phyloP scores from a whole-genome alignment of 2,113 vertebrate species.

The Willisornis vidua region DNA sequence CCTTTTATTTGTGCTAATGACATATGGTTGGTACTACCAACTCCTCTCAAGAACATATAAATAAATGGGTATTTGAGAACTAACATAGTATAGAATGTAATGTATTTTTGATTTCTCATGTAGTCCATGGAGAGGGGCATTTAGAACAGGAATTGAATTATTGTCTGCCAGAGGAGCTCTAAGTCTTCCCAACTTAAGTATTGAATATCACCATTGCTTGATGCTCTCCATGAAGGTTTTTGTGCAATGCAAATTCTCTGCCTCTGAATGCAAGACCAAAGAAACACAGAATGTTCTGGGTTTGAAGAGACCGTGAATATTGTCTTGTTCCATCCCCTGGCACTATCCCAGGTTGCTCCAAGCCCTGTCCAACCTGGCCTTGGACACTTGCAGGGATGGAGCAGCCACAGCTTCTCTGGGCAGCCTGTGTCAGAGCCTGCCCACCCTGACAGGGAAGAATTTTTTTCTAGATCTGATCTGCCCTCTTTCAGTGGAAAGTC shows the following conservation, averaged over 20 bases:
- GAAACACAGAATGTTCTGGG: background rate
- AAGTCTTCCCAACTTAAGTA: background rate
- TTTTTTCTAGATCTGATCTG: background rate
- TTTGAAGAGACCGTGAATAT: background rate
- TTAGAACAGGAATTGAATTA: background rate
- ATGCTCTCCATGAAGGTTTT: background rate
- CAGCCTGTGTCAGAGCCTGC: background rate
- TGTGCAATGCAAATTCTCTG: background rate
- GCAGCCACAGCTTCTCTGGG: background rate
- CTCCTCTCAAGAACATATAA: background rate
- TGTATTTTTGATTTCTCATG: background rate
- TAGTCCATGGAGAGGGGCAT: too few relatives aligned
- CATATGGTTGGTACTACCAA: background rate
- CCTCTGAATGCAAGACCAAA: background rate
- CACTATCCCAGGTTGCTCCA: background rate
- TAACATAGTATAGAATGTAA: too few relatives aligned
- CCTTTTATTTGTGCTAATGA: background rate
- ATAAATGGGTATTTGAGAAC: background rate
- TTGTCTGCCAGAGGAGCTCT: background rate
- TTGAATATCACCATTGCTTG: background rate
- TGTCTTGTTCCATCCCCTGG: background rate
- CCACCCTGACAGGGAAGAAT: background rate
- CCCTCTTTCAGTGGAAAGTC: background rate
- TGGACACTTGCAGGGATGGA: background rate
- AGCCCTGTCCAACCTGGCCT: background rate